These are phyloP conservation scores for Troilus luridus DNA, from an alignment of 2,888 invertebrate species.

Conservation along the genomic window DNA sequence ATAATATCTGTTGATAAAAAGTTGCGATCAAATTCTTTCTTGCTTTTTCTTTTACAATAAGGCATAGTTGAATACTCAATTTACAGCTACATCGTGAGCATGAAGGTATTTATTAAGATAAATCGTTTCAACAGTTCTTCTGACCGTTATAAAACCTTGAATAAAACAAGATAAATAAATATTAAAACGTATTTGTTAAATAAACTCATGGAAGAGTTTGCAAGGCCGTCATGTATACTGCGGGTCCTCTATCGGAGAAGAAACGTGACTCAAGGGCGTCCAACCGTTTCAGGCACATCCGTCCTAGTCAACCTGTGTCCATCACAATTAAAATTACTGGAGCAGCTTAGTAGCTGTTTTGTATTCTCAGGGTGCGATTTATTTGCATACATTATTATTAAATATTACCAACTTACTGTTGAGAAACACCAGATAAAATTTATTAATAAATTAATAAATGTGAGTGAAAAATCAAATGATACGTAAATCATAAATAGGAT, in stretches of 20 bases:
- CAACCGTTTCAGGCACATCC: not conserved
- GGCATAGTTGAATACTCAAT: not conserved
- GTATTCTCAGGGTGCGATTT: not conserved
- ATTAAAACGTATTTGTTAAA: slow-evolving; percentile 13
- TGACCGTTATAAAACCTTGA: not conserved
- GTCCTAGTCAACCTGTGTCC: not conserved
- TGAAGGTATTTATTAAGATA: not conserved
- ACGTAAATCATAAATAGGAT: too few relatives aligned
- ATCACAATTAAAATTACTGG: not conserved
- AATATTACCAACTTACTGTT: too few relatives aligned
- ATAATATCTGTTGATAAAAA: not conserved
- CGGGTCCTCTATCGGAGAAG: not conserved
- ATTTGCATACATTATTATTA: not conserved
- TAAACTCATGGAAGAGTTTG: not conserved
- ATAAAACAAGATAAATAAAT: not conserved
- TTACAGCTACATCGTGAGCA: not conserved
- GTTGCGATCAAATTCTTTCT: not conserved
- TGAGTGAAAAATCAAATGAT: too few relatives aligned
- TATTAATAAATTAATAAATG: too few relatives aligned
- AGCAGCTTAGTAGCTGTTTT: too few relatives aligned
- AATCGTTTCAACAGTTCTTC: not conserved
- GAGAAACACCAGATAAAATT: too few relatives aligned
- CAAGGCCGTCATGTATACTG: not conserved
- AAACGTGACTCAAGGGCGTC: not conserved
- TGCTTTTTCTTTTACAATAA: not conserved